Conservation (phyloP, 2,113 vertebrate genomes). For the Myanophis thanlyinensis region DNA sequence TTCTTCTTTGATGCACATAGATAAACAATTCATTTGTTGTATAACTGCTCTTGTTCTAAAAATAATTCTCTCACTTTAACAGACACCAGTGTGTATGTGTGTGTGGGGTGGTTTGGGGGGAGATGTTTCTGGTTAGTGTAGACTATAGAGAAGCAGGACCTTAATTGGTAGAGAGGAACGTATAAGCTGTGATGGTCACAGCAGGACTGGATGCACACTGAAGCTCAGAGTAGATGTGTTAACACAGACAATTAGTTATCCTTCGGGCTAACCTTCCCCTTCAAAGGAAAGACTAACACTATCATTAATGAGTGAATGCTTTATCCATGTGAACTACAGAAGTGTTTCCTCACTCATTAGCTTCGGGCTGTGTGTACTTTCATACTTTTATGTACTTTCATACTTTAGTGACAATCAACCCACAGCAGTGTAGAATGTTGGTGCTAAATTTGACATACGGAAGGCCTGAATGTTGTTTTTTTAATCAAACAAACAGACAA, state of each 20-base stretch:
- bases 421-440: background rate
- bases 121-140: constrained; percentile 26
- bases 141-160: background rate
- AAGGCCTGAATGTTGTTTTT: background rate
- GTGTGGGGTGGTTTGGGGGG: background rate
- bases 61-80: constrained; percentile 66
- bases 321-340: background rate
- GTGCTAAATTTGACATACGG: background rate
- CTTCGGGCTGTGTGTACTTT: background rate
- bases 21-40: constrained; percentile 79
- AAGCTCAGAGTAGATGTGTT: background rate
- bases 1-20: constrained; percentile 58
- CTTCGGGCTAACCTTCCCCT: background rate
- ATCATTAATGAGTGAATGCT: background rate
- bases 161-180: background rate
- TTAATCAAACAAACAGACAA: background rate
- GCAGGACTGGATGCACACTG: background rate
- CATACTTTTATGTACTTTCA: background rate
- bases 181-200: background rate
- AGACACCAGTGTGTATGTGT: constrained; percentile 31
- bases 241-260: background rate
- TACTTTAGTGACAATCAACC: background rate
- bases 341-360: background rate
- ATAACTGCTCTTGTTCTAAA: constrained; percentile 72
- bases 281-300: background rate